phyloP scores from a whole-genome alignment of 23 tunicate genomes.

The Ciona savignyi region DNA sequence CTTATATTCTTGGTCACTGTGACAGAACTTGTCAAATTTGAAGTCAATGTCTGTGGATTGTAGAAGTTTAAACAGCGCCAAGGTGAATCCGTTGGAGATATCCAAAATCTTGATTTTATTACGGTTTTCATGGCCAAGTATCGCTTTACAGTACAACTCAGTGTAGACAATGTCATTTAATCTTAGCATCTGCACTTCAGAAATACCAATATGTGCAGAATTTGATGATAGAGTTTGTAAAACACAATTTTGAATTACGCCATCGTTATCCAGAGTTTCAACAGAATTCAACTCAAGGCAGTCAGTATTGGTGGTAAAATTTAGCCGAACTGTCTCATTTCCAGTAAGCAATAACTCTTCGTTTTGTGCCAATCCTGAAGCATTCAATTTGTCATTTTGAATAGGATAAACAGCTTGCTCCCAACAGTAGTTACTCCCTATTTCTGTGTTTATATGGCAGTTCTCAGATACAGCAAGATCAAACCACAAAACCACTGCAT shows the following conservation, averaged over 20 bases:
- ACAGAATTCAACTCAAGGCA: slow-evolving; percentile 14
- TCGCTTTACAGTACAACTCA: slow-evolving; percentile 14
- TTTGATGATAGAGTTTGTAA: background rate
- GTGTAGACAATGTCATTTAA: slow-evolving; percentile 23
- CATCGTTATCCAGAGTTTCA: slow-evolving; percentile 1
- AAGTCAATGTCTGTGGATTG: background rate
- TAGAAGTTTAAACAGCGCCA: slow-evolving; percentile 12
- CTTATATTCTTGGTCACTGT: slow-evolving; percentile 4
- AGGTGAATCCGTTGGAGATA: slow-evolving; percentile 39
- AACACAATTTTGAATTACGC: background rate
- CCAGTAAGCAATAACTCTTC: background rate
- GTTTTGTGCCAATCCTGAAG: background rate
- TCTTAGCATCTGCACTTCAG: slow-evolving; percentile 37
- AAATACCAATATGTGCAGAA: slow-evolving; percentile 8
- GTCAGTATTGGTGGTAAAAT: slow-evolving; percentile 20
- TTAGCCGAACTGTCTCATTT: slow-evolving; percentile 4
- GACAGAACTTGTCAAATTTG: slow-evolving; percentile 27
- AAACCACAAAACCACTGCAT: slow-evolving; percentile 67
- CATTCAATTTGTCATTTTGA: background rate
- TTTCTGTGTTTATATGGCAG: slow-evolving; percentile 15
- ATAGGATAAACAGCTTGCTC: slow-evolving; percentile 94
- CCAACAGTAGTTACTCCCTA: slow-evolving; percentile 56
- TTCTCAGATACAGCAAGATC: slow-evolving; percentile 22
- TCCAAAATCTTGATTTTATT: slow-evolving; percentile 3
- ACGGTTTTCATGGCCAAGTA: slow-evolving; percentile 3